Conservation (phyloP, 2,888 invertebrate species). For the Lapara coniferarum region DNA sequence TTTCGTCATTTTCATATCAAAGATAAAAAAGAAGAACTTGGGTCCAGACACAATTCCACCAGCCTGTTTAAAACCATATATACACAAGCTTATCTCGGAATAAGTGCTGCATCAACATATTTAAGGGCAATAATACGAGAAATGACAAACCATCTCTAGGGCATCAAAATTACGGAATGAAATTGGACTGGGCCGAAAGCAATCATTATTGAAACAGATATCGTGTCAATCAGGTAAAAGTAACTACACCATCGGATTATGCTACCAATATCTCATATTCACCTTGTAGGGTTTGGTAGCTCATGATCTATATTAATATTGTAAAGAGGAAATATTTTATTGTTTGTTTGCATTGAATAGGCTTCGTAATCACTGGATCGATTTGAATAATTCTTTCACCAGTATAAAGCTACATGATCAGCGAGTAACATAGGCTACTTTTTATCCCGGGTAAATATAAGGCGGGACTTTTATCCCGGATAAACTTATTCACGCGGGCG, state of each 20-base stretch:
- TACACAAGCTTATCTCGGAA: not conserved
- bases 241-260: not conserved
- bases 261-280: not conserved
- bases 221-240: not conserved
- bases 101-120: not conserved
- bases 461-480: no score
- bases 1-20: no score
- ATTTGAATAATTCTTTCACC: no score
- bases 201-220: constrained; percentile 6
- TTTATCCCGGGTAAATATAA: no score
- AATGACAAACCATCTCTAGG: not conserved
- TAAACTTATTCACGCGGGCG: no score
- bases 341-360: no score
- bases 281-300: not conserved
- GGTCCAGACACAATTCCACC: not conserved
- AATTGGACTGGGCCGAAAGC: not conserved
- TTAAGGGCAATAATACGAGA: not conserved
- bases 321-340: no score
- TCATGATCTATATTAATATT: no score
- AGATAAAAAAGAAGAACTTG: no score
- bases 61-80: not conserved
- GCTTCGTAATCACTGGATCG: no score
- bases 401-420: no score
- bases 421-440: no score
- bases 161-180: constrained; percentile 9